Base-by-base conservation (phyloP, 2,797 vertebrate genomes). In the Danio jaintianensis region DNA sequence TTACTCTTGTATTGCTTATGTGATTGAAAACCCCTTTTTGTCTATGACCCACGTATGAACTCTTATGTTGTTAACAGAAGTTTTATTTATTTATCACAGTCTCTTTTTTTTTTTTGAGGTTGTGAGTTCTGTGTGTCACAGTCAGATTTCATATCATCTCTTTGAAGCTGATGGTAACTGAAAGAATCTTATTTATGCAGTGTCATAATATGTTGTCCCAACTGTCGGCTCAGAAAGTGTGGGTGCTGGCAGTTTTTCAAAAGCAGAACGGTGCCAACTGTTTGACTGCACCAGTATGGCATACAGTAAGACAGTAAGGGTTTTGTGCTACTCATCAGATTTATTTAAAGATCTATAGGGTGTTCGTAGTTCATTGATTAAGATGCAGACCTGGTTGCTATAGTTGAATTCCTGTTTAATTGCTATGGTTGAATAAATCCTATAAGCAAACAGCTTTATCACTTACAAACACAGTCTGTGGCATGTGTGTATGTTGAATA, bases 121-220 rank as follows among this genome's bases (percentile, higher is more conserved):
- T 20, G 10, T 29, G 55, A 42, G 67, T 29, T 42, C 8, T 61
- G n/a, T 48, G 55, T 70, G 45, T 42, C 53, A 47, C 75, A 58
- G 42, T 50, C n/a, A 62, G 13, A 16, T 63, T 47, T 64, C 16
- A 63, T 64, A 43, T 64, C 7, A 63, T 11, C 29, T 3, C 11
- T 66, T 55, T 73, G 16, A 80, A 66, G 22, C 59, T 56, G 50
- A 80, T 73, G 52, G 16, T 55, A 63, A 72, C 50, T 7, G 40
- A 80, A 66, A 47, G 10, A 80, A 80, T 47, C 7, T 7, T 64
- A 73, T 63, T 73, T 64, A 66, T 72, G 59, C 69, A 4, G 59
- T 55, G 78, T 64, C 78, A 64, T 80, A 72, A 66, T 47, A 55
- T 66, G 78, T 80, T 80, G 58, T 80, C 50, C 48, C 61, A 80